Evolutionary conservation across 2,888 invertebrate species (phyloP), one percentile per base, ranked within the genome.

Genomic region (Lomographa bimaculata): DNA sequence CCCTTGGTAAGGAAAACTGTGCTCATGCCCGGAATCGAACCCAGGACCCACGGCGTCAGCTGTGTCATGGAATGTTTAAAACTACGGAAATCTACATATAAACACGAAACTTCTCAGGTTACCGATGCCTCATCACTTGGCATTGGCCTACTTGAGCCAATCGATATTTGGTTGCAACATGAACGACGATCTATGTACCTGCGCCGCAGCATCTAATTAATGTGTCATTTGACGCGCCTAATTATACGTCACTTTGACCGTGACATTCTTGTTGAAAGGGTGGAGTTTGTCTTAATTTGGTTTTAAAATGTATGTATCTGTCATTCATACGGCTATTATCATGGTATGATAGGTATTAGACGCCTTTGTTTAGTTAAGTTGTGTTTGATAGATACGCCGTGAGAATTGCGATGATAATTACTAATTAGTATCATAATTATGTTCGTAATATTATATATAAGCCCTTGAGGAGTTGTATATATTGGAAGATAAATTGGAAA

Each of bases 121-220:
- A 19, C 28, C 20, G 29, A 32, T 41, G 41, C 26, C 38, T 46
- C 49, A 46, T 23, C 33, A 54, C 38, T 55, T 68, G 83, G 70
- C 84, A 83, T 77, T 84, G 84, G 73, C 84, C 84, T 64, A 78
- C 60, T 61, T 78, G 44, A 44, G 48, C 59, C 64, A 67, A 77
- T 79, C 76, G 78, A 83, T 82, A 79, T 76, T 78, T 56, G 70
- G 75, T 83, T 83, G 71, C 83, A 70, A 71, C 79, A 75, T 59
- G 11, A 59, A 68, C 71, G 77, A 76, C 75, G 75, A 67, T 42
- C 42, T 55, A 47, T 50, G 58, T 58, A 53, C 27, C 39, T 40
- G 48, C 46, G 50, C 40, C 18, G 20, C 35, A 44, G 39, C 53
- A 45, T 57, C 50, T 65, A 60, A 70, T 57, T 57, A 57, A 54